Evolutionary conservation across 2,113 vertebrate species (phyloP).

Genomic region (Dendropsophus ebraccatus): DNA sequence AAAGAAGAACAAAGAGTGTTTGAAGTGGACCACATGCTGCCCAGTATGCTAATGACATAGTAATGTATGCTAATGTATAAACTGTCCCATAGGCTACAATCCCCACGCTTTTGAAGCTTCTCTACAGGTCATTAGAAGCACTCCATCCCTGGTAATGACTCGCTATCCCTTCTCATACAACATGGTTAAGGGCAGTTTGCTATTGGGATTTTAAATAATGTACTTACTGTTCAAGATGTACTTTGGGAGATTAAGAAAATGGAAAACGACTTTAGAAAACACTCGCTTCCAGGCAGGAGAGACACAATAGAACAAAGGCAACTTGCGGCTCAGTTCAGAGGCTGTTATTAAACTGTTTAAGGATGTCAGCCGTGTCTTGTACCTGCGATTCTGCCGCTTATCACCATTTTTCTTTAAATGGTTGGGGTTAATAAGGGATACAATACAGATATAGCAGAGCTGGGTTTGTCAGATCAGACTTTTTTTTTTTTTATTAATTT

Average conservation of each 20-base stretch:
- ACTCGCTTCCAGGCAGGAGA: constrained; percentile 21
- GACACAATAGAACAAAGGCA: constrained; percentile 13
- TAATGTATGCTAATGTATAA: constrained; percentile 55
- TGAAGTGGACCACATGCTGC: constrained; percentile 52
- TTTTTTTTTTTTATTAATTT: no score
- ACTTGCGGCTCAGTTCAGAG: neutral
- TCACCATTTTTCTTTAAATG: neutral
- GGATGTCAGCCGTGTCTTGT: neutral
- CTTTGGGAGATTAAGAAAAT: constrained; percentile 43
- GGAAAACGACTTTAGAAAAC: constrained; percentile 32
- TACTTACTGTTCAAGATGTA: constrained; percentile 9
- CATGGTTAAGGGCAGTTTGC: constrained; percentile 47
- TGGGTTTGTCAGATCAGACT: no score
- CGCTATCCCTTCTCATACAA: constrained; percentile 21
- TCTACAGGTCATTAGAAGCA: constrained; percentile 41
- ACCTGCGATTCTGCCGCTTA: neutral
- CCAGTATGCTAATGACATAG: constrained; percentile 34
- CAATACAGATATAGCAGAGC: neutral
- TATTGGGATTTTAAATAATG: constrained; percentile 46
- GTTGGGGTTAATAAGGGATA: neutral
- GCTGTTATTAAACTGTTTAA: constrained; percentile 26
- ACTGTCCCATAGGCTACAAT: constrained; percentile 49
- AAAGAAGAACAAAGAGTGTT: constrained; percentile 47
- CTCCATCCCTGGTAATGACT: constrained; percentile 35
- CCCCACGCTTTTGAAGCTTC: constrained; percentile 25